Conservation (phyloP, 1,140 invertebrate genomes). For the Leptoteleia sp. region DNA sequence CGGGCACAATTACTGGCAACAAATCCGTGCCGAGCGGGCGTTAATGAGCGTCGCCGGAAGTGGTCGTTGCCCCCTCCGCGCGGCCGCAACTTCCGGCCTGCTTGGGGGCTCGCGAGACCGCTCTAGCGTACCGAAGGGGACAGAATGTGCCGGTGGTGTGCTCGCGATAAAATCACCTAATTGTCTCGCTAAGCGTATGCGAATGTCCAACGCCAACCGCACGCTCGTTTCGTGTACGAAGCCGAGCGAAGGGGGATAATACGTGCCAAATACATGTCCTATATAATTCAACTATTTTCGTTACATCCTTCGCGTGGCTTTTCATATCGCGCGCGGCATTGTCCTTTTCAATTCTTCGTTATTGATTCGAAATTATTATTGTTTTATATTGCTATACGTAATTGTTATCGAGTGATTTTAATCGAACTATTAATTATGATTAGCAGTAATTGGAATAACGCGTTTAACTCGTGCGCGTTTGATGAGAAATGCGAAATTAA, state of each 20-base stretch:
- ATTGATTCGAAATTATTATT: too few species aligned
- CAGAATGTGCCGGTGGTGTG: conserved; percentile 72
- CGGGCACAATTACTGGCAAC: conserved; percentile 76
- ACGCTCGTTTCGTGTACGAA: conserved; percentile 40
- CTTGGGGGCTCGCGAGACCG: conserved; percentile 71
- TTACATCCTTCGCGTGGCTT: conserved; percentile 30
- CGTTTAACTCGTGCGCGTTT: too few species aligned
- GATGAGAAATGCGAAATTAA: too few species aligned
- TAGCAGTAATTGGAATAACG: too few species aligned
- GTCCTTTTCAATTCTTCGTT: conserved; percentile 5
- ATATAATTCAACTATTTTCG: conserved; percentile 50
- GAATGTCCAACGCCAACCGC: conserved; percentile 72
- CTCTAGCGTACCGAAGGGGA: conserved; percentile 69
- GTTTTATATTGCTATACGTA: too few species aligned
- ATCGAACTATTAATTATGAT: too few species aligned
- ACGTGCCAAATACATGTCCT: conserved; percentile 52
- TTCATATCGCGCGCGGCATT: background rate
- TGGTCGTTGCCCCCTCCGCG: conserved; percentile 64
- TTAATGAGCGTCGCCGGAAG: conserved; percentile 81
- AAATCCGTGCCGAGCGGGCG: conserved; percentile 78
- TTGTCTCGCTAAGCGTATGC: conserved; percentile 81
- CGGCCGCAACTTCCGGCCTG: conserved; percentile 76
- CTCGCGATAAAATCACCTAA: conserved; percentile 81
- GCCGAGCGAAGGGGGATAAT: conserved; percentile 21
- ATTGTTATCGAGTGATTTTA: too few species aligned